These are phyloP conservation scores for Alexandromys oeconomus DNA, from an alignment of 2,797 vertebrate species.

Conservation along the genomic window DNA sequence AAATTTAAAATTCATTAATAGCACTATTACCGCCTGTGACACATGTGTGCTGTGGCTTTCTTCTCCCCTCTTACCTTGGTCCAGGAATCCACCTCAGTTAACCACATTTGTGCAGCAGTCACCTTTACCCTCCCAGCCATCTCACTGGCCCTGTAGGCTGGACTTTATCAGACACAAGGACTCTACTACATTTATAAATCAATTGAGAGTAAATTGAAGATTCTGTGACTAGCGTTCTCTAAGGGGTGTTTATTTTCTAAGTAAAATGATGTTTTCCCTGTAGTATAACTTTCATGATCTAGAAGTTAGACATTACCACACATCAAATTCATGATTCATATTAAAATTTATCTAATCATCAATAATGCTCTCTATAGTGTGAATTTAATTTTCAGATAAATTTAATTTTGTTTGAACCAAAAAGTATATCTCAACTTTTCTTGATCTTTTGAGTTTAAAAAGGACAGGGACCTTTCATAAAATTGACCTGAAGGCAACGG, in stretches of 20 bases:
- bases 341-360: background rate
- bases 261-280: slow-evolving; percentile 15
- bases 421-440: background rate
- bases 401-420: slow-evolving; percentile 47
- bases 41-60: background rate
- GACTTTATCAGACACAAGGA: background rate
- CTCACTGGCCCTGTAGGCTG: background rate
- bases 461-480: background rate
- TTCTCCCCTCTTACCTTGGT: background rate
- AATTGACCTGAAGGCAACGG: background rate
- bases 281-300: slow-evolving; percentile 12
- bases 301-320: background rate
- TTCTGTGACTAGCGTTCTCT: background rate
- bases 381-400: background rate
- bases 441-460: slow-evolving; percentile 19
- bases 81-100: background rate
- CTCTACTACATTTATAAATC: background rate
- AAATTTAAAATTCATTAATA: background rate
- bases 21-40: background rate
- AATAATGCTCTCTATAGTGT: background rate
- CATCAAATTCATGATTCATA: background rate
- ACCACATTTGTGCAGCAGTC: no score
- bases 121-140: background rate
- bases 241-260: slow-evolving; percentile 21
- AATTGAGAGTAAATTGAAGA: slow-evolving; percentile 15